A percentile compares a stretch with the other conserved stretches of the same genome.
These are phyloP conservation scores for Bhutanitis thaidina DNA, from an alignment of 2,888 invertebrate genomes.

Conservation along the genomic window DNA sequence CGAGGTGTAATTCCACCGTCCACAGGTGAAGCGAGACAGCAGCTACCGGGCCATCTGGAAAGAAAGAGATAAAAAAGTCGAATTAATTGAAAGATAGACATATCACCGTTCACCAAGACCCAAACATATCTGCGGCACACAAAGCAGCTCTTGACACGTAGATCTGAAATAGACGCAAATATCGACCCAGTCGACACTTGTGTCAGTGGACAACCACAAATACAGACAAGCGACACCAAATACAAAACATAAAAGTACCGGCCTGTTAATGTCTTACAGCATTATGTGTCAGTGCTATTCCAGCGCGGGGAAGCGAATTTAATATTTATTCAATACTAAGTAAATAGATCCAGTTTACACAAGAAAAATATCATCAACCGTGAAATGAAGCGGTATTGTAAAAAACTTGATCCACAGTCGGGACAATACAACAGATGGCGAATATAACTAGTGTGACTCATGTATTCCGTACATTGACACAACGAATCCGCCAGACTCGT, in stretches of 20 bases:
- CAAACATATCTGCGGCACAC: slow-evolving; percentile 49
- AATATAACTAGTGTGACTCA: slow-evolving; percentile 45
- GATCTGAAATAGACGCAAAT: slow-evolving; percentile 50
- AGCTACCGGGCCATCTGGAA: slow-evolving; percentile 60
- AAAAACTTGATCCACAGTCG: slow-evolving; percentile 31
- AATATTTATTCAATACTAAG: too few relatives aligned
- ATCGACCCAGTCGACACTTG: slow-evolving; percentile 51
- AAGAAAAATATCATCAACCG: background rate
- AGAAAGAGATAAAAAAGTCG: slow-evolving; percentile 67
- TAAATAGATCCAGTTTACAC: background rate
- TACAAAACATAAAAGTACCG: slow-evolving; percentile 20
- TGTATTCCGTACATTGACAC: slow-evolving; percentile 4
- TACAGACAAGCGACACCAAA: slow-evolving; percentile 45
- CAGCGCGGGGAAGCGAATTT: too few relatives aligned
- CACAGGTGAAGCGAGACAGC: slow-evolving; percentile 42
- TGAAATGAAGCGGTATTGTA: background rate
- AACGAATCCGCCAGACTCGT: background rate
- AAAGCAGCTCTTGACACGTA: slow-evolving; percentile 50
- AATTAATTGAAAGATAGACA: slow-evolving; percentile 52
- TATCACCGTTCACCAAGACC: slow-evolving; percentile 55
- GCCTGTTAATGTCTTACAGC: too few relatives aligned
- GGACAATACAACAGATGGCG: slow-evolving; percentile 52
- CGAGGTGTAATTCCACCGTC: slow-evolving; percentile 9
- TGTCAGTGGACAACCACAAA: slow-evolving; percentile 44
- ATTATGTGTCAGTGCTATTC: too few relatives aligned